Evolutionary conservation across 2,113 vertebrate genomes (phyloP).

Genomic region (Chroicocephalus ridibundus): DNA sequence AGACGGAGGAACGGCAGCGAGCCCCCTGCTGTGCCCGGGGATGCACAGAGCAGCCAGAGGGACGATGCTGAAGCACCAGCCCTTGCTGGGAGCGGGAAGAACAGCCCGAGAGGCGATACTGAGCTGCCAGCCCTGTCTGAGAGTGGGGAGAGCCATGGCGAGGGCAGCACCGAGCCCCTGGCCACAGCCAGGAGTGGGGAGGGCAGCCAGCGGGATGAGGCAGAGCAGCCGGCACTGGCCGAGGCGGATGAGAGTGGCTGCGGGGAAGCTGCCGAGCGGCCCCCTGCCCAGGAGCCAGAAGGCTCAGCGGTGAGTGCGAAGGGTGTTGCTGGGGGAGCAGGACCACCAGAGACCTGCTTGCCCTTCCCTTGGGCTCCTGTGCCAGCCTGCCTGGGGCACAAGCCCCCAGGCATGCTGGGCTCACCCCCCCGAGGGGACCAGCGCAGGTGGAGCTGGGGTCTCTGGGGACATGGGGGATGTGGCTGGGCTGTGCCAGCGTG

Average conservation of each 20-base stretch:
- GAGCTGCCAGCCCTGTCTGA: constrained; percentile 32
- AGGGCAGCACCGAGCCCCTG: not conserved
- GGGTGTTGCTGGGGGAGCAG: not conserved
- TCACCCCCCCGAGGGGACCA: rapidly evolving
- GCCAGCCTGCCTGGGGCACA: not conserved
- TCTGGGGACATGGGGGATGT: not conserved
- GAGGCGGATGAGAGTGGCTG: not conserved
- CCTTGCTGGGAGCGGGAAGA: not conserved
- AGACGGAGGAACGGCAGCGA: not conserved
- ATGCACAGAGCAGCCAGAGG: not conserved
- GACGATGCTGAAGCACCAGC: not conserved
- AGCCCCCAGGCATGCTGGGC: not conserved
- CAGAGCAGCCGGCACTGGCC: not conserved
- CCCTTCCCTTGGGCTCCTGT: not conserved
- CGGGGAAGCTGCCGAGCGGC: not conserved
- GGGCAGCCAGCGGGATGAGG: not conserved
- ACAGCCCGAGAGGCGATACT: not conserved
- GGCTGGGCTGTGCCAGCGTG: not conserved
- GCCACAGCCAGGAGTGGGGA: not conserved
- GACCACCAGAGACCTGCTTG: not conserved
- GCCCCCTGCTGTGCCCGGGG: rapidly evolving
- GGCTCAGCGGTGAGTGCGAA: constrained; percentile 43
- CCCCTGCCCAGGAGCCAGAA: not conserved
- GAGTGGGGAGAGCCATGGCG: not conserved
- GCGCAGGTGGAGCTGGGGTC: not conserved